Conservation (phyloP, 2,797 vertebrate genomes). For the Melanotaenia nigrans region DNA sequence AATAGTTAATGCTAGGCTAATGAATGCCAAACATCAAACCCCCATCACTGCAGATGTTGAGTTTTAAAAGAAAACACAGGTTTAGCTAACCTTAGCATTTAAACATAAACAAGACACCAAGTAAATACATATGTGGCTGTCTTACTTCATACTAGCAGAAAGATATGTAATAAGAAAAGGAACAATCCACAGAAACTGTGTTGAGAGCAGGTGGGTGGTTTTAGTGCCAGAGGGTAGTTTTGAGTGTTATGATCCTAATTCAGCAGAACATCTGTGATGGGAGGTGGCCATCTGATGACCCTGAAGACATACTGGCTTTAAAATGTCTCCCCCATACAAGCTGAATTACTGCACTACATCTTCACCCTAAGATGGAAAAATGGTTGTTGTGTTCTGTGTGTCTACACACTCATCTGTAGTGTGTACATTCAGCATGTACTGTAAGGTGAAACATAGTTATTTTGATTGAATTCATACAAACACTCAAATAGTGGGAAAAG, state of each 20-base stretch:
- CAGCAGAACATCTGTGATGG: conserved; percentile 73
- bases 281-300: conserved; percentile 60
- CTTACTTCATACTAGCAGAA: conserved; percentile 1
- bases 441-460: conserved; percentile 5
- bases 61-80: background rate
- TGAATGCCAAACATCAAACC: background rate
- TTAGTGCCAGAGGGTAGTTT: conserved; percentile 28
- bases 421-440: background rate
- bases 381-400: conserved; percentile 13
- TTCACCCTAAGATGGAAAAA: conserved; percentile 11
- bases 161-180: conserved; percentile 22
- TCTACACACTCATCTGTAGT: conserved; percentile 8
- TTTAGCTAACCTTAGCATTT: background rate
- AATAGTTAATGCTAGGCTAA: background rate
- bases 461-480: conserved; percentile 22
- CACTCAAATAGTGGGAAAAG: background rate
- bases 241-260: conserved; percentile 62
- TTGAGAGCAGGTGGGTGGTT: conserved; percentile 41
- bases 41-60: background rate
- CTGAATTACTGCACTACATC: conserved; percentile 25
- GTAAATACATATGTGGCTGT: no score
- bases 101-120: background rate
- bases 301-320: conserved; percentile 54
- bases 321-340: conserved; percentile 25
- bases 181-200: conserved; percentile 2